A percentile compares a stretch with the other conserved stretches of the same genome.
Evolutionary conservation across 1,140 invertebrate genomes (phyloP).

Genomic region (Drosophila lini): DNA sequence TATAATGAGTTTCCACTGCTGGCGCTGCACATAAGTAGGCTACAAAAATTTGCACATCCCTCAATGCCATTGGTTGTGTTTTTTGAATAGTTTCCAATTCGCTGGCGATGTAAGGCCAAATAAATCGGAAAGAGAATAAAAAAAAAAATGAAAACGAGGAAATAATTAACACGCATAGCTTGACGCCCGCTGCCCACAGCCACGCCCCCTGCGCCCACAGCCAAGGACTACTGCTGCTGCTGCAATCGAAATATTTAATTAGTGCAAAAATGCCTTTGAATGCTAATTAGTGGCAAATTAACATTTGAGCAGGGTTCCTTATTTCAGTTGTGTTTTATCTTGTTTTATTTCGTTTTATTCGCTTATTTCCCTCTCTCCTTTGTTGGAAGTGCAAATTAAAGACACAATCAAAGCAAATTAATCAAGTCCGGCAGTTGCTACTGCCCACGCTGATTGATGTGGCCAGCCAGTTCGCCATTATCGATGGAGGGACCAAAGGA

Average conservation of each 20-base stretch:
- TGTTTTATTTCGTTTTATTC: conserved; percentile 19
- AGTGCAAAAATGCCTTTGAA: conserved; percentile 81
- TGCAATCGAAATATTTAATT: conserved; percentile 83
- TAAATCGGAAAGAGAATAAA: conserved; percentile 43
- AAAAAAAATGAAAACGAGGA: conserved; percentile 12
- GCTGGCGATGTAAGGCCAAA: conserved; percentile 60
- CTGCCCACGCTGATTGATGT: conserved; percentile 66
- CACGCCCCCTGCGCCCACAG: conserved; percentile 3
- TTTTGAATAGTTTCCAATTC: conserved; percentile 77
- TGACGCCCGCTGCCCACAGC: conserved; percentile 13
- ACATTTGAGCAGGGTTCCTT: conserved; percentile 61
- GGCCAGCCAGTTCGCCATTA: conserved; percentile 57
- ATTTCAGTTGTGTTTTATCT: conserved; percentile 31
- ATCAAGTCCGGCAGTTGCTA: conserved; percentile 70
- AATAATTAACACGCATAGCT: conserved; percentile 68
- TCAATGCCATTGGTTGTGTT: conserved; percentile 49
- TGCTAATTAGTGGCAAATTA: conserved; percentile 83
- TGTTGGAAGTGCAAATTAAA: conserved; percentile 69
- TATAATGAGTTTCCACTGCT: conserved; percentile 66
- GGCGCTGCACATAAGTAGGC: conserved; percentile 65
- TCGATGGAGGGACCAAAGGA: conserved; percentile 27
- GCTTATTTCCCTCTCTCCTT: conserved; percentile 1
- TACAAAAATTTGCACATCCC: conserved; percentile 60
- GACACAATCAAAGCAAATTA: conserved; percentile 81
- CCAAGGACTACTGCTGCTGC: conserved; percentile 43